These are phyloP conservation scores for Brienomyrus longianalis DNA, from an alignment of 2,113 vertebrate species.

Conservation along the genomic window DNA sequence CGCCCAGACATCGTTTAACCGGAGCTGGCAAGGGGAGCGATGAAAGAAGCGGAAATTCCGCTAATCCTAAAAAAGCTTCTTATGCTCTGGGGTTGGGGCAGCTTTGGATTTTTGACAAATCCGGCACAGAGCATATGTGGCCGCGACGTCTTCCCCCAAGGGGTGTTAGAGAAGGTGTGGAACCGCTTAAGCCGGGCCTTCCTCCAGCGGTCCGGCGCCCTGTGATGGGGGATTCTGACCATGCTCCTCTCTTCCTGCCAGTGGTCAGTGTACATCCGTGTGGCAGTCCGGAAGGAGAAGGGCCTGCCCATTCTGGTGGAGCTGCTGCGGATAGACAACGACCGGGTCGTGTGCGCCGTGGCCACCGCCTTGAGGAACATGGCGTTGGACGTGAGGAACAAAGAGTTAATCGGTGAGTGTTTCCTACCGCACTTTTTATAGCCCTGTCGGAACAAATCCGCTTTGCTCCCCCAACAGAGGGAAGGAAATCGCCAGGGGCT, in stretches of 20 bases:
- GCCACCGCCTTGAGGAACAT: slow-evolving; percentile 97
- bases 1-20: slow-evolving; percentile 17
- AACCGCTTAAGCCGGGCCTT: neutral
- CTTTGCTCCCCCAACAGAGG: neutral
- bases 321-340: slow-evolving; percentile 94
- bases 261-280: slow-evolving; percentile 97
- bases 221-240: neutral
- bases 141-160: neutral
- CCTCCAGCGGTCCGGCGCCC: neutral
- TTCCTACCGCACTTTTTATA: slow-evolving; percentile 1
- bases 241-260: slow-evolving; percentile 41
- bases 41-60: slow-evolving; percentile 19
- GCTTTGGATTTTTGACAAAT: neutral
- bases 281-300: slow-evolving; percentile 95
- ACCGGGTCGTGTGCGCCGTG: slow-evolving; percentile 95
- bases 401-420: slow-evolving; percentile 91
- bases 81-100: neutral
- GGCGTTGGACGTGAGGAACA: slow-evolving; percentile 97
- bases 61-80: slow-evolving; percentile 5
- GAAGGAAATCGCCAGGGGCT: neutral
- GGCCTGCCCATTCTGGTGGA: slow-evolving; percentile 95
- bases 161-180: neutral
- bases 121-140: neutral
- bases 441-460: neutral
- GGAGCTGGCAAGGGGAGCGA: slow-evolving; percentile 21